phyloP scores from a whole-genome alignment of 2,888 invertebrate species.

The Limenitis camilla region DNA sequence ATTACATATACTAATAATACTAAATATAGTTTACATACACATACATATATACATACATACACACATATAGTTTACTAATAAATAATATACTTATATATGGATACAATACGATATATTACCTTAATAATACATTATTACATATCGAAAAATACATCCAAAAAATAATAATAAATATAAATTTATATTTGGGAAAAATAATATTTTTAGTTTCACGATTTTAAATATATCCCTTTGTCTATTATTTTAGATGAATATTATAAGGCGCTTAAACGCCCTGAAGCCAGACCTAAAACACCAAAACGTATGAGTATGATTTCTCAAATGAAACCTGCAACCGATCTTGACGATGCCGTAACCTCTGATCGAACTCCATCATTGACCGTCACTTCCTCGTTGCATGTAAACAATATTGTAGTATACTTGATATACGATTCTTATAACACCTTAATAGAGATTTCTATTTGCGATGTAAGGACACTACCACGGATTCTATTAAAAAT shows the following conservation, averaged over 20 bases:
- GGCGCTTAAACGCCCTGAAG: slow-evolving; percentile 21
- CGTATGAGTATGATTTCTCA: slow-evolving; percentile 19
- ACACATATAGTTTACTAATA: no score
- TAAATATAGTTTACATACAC: no score
- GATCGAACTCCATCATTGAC: background rate
- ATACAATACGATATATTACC: no score
- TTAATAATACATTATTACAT: no score
- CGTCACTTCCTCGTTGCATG: slow-evolving; percentile 7
- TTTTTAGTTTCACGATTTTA: no score
- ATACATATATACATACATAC: no score
- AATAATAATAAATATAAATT: no score
- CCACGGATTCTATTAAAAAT: slow-evolving; percentile 38
- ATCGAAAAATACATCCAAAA: no score
- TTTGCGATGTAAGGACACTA: slow-evolving; percentile 27
- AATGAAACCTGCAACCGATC: background rate
- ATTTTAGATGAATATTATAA: slow-evolving; percentile 29
- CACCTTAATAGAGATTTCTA: slow-evolving; percentile 35
- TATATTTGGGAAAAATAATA: no score
- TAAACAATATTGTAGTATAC: slow-evolving; percentile 27
- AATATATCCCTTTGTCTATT: no score
- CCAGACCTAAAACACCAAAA: slow-evolving; percentile 19
- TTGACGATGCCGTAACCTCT: background rate
- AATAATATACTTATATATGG: no score
- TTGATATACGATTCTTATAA: slow-evolving; percentile 33
- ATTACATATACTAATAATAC: no score